Evolutionary conservation across 2,113 vertebrate species (phyloP), one percentile per base, ranked within the genome.

Genomic region (Heliornis fulica): DNA sequence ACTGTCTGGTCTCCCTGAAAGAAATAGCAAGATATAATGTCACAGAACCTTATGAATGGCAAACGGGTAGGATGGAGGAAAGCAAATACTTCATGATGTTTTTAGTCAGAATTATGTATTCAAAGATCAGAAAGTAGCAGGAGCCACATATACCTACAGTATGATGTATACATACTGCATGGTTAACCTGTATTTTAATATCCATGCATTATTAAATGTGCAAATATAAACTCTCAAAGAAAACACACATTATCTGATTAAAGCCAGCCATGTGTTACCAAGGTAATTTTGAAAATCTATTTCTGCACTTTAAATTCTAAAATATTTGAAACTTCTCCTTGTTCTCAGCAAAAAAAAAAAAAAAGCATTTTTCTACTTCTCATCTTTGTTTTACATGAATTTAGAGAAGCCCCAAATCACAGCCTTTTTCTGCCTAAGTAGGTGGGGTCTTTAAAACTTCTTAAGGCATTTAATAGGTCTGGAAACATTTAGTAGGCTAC

Each of bases 381-480:
- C 48, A 50, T 66, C 56, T 38, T 46, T 56, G 76, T 59, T 79
- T 45, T 41, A 7, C 26, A 51, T 22, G 13, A 26, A 63, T 48
- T 88, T 64, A 8, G 25, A 80, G 34, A 85, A 3, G 4, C 9
- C 31, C 43, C 11, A 38, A 20, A 51, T 82, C 60, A 86, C 59
- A 91, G 91, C 32, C 41, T 19, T 31, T 45, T 51, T 48, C 74
- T 87, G 87, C 68, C 59, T 77, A 56, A 77, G 76, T 43, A 11
- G 3, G 71, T 45, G 71, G 23, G 15, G 54, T 94, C 90, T 82
- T 95, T 89, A 88, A 95, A 96, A 95, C 71, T 74, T 87, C 78
- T 87, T 43, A 66, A 87, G 88, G 56, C 91, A 93, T 93, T 87
- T 86, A 89, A 81, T 71, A 94, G 64, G 83, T 74, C 88, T 96